phyloP scores from a whole-genome alignment of 1,140 invertebrate genomes.

The Oscheius sp. region DNA sequence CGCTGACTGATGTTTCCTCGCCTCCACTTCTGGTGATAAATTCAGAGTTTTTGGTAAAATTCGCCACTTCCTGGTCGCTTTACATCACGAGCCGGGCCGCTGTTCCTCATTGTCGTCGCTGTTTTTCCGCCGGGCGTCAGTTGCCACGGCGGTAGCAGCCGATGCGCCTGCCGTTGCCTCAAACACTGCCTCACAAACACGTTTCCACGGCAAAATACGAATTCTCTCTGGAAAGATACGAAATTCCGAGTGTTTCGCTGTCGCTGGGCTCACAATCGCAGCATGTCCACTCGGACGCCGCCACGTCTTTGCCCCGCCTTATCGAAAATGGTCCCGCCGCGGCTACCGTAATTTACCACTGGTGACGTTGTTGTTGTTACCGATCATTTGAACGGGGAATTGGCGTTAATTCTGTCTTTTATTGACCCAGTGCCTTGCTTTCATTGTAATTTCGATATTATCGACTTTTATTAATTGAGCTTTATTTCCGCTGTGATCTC shows the following conservation, averaged over 20 bases:
- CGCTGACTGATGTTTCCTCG: no score
- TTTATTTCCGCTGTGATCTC: neutral
- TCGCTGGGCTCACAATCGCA: neutral
- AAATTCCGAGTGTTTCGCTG: neutral
- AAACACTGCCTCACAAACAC: neutral
- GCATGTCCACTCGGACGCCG: no score
- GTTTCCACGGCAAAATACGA: neutral
- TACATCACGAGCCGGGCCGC: neutral
- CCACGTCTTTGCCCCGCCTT: no score
- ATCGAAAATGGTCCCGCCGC: neutral
- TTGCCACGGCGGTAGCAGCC: neutral
- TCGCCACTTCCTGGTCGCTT: neutral
- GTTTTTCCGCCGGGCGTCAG: neutral
- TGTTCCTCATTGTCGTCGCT: neutral
- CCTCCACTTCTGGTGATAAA: no score
- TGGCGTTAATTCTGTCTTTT: no score
- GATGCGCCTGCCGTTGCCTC: neutral
- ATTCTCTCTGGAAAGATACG: neutral
- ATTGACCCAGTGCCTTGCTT: neutral
- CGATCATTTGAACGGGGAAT: no score
- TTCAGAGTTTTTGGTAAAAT: neutral
- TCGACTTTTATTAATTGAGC: neutral
- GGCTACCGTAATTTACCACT: neutral
- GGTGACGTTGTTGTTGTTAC: neutral
- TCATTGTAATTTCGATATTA: neutral